phyloP scores from a whole-genome alignment of 2,113 vertebrate genomes.

The Eptesicus fuscus region DNA sequence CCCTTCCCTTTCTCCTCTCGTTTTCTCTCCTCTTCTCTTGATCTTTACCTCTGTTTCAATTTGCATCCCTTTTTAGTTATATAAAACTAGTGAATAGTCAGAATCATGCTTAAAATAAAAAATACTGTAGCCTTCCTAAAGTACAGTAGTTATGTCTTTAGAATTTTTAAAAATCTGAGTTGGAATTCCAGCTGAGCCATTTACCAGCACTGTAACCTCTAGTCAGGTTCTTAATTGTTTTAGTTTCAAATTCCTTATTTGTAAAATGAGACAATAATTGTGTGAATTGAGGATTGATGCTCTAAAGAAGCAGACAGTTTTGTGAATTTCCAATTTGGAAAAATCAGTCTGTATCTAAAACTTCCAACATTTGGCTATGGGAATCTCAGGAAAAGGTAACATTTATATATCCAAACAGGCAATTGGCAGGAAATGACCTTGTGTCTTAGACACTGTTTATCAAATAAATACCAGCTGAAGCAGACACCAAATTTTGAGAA shows the following conservation, averaged over 20 bases:
- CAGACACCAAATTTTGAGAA: neutral
- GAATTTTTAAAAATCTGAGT: neutral
- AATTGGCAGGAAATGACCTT: neutral
- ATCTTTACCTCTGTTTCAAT: neutral
- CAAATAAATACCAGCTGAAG: neutral
- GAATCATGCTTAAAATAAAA: conserved; percentile 17
- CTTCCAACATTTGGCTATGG: neutral
- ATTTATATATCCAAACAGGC: neutral
- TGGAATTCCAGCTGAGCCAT: neutral
- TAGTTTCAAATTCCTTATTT: neutral
- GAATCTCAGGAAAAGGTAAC: neutral
- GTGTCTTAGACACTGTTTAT: neutral
- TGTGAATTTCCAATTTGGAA: neutral
- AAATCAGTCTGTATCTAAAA: neutral
- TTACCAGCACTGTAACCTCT: neutral
- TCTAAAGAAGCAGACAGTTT: neutral
- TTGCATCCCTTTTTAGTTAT: neutral
- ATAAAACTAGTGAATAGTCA: neutral
- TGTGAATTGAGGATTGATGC: neutral
- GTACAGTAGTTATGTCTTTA: neutral
- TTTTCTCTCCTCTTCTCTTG: neutral
- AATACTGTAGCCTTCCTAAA: neutral
- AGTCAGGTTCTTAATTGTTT: neutral
- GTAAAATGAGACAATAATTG: neutral
- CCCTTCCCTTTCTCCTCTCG: neutral